Percentiles rank a stretch among this genome's conserved stretches.
These are phyloP conservation scores for Machaerirhynchus nigripectus DNA, from an alignment of 2,113 vertebrate genomes.

Conservation along the genomic window DNA sequence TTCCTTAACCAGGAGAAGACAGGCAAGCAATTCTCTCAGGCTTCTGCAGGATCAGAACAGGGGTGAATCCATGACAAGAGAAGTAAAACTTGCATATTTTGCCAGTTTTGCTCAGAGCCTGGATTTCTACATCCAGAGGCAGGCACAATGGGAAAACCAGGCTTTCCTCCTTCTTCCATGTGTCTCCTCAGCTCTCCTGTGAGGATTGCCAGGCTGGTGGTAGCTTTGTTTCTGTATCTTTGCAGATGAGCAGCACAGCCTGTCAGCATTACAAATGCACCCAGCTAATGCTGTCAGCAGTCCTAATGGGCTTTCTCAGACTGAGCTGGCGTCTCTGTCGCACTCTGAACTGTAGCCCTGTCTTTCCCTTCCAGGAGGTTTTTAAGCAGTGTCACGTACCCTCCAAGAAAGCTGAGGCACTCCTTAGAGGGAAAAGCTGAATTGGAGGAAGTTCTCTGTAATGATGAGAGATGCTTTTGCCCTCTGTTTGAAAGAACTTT, in stretches of 20 bases:
- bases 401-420: not conserved
- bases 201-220: not conserved
- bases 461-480: not conserved
- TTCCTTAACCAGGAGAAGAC: not conserved
- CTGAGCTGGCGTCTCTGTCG: not conserved
- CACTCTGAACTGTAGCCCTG: not conserved
- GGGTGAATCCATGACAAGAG: not conserved
- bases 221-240: not conserved
- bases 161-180: not conserved
- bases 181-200: not conserved
- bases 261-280: not conserved
- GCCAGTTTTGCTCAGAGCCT: not conserved
- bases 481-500: not conserved
- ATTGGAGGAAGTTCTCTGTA: not conserved
- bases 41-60: not conserved
- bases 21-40: not conserved
- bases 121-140: not conserved
- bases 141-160: not conserved
- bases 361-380: not conserved
- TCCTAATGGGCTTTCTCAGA: not conserved
- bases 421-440: not conserved
- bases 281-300: not conserved
- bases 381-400: rapidly evolving
- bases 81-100: not conserved
- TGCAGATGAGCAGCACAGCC: not conserved